Percentiles rank a stretch among this genome's conserved stretches.
Evolutionary conservation across 2,113 vertebrate genomes (phyloP).

Genomic region (Triplophysa dalaica): DNA sequence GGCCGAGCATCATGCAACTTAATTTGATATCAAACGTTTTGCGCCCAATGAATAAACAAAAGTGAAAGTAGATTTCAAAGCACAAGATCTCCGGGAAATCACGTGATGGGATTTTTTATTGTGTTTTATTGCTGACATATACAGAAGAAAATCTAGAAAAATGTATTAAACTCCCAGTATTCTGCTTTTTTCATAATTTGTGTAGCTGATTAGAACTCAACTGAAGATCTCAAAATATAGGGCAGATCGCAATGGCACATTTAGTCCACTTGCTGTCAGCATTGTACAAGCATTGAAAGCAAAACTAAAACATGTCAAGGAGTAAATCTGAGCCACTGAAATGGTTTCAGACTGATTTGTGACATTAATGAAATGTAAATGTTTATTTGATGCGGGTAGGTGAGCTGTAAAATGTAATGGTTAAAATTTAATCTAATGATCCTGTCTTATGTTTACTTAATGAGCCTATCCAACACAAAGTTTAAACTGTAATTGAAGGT

Average conservation of each 20-base stretch:
- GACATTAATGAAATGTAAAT: neutral
- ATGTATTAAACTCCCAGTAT: too few species aligned
- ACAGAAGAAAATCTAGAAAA: neutral
- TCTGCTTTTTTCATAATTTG: neutral
- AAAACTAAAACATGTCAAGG: neutral
- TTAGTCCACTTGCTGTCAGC: conserved; percentile 59
- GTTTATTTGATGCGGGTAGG: neutral
- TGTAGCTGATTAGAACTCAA: too few species aligned
- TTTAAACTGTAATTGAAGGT: conserved; percentile 3
- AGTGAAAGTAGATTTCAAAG: conserved; percentile 16
- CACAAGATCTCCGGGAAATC: conserved; percentile 7
- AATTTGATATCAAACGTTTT: neutral
- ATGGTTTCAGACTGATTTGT: neutral
- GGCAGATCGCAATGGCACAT: neutral
- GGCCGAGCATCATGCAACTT: too few species aligned
- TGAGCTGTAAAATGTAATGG: neutral
- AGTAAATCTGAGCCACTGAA: neutral
- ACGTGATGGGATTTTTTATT: conserved; percentile 22
- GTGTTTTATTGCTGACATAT: neutral
- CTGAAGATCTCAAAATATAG: neutral
- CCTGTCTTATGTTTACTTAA: neutral
- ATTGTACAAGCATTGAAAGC: conserved; percentile 20
- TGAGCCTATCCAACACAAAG: neutral
- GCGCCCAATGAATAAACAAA: neutral
- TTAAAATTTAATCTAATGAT: neutral